Evolutionary conservation across 2,888 invertebrate species (phyloP).

Genomic region (Metallyticus violacea): DNA sequence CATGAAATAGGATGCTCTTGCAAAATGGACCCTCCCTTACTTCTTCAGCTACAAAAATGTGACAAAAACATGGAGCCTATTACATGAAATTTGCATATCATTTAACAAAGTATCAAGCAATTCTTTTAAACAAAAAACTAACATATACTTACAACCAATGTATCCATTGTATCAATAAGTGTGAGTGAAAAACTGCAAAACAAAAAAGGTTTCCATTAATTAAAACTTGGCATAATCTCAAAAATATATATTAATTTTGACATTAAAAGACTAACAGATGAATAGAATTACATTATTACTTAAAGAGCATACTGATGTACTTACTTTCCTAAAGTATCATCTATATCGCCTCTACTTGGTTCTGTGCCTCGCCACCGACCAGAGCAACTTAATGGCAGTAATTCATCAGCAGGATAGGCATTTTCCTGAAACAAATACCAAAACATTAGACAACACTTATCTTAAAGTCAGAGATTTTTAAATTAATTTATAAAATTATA

Average conservation of each 20-base stretch:
- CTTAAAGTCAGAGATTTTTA: no score
- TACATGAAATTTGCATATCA: no score
- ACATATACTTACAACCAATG: slow-evolving; percentile 66
- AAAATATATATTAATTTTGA: not conserved
- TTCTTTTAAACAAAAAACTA: not conserved
- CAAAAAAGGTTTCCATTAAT: slow-evolving; percentile 30
- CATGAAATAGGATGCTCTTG: no score
- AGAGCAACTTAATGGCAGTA: slow-evolving; percentile 94
- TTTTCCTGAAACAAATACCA: slow-evolving; percentile 55
- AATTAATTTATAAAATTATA: no score
- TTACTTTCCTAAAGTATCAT: slow-evolving; percentile 96
- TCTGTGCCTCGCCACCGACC: slow-evolving; percentile 89
- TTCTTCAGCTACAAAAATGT: no score
- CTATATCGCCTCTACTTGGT: slow-evolving; percentile 91
- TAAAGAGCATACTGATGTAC: slow-evolving; percentile 43
- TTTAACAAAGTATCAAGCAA: no score
- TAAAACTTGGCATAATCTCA: not conserved
- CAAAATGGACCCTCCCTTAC: no score
- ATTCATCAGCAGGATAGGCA: slow-evolving; percentile 97
- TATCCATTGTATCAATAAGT: slow-evolving; percentile 90
- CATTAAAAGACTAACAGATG: no score
- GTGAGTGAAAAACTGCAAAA: slow-evolving; percentile 90
- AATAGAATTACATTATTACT: not conserved
- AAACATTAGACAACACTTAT: not conserved
- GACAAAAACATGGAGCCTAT: no score